Percentiles rank a stretch among this genome's conserved stretches.
phyloP scores from a whole-genome alignment of 2,113 vertebrate species.

The Rallus limicola region DNA sequence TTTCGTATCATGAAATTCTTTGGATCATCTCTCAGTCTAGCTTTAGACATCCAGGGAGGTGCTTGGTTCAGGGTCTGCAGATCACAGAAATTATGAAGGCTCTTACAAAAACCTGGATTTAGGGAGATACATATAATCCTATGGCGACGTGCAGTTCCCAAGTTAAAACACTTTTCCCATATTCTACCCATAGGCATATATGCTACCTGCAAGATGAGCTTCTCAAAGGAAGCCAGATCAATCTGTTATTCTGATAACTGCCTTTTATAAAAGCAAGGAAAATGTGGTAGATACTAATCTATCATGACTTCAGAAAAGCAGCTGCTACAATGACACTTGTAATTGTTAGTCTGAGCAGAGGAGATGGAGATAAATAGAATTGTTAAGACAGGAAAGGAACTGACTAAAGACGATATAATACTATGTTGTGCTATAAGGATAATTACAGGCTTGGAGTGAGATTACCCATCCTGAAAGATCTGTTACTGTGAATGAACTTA shows the following conservation, averaged over 20 bases:
- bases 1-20: background rate
- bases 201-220: background rate
- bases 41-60: rapidly evolving
- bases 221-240: background rate
- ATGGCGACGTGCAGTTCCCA: background rate
- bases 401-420: conserved; percentile 40
- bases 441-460: conserved; percentile 45
- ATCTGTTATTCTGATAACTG: background rate
- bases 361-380: conserved; percentile 23
- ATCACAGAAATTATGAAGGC: background rate
- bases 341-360: conserved; percentile 50
- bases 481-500: background rate
- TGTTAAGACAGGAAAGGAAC: conserved; percentile 44
- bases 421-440: conserved; percentile 12
- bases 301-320: conserved; percentile 45
- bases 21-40: background rate
- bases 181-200: background rate
- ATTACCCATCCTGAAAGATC: conserved; percentile 35
- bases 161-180: background rate
- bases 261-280: conserved; percentile 8
- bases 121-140: background rate
- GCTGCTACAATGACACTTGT: conserved; percentile 18
- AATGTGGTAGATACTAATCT: conserved; percentile 17
- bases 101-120: background rate
- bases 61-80: background rate